Evolutionary conservation across 2,113 vertebrate species (phyloP).

Genomic region (Saccopteryx leptura): DNA sequence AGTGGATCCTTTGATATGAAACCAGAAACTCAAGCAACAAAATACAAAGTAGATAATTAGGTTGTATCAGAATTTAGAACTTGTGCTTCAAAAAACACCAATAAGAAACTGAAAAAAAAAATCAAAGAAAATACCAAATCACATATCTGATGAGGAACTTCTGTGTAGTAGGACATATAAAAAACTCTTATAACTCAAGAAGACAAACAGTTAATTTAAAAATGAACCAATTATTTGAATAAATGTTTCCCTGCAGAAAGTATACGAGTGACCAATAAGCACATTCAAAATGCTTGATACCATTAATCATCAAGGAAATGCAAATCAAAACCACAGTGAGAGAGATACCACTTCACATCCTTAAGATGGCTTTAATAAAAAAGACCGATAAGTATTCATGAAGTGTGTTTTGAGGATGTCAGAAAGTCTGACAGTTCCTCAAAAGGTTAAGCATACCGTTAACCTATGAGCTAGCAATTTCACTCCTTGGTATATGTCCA

Average conservation of each 20-base stretch:
- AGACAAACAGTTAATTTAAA: not conserved
- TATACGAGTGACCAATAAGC: not conserved
- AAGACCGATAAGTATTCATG: not conserved
- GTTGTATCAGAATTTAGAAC: not conserved
- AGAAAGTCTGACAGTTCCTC: not conserved
- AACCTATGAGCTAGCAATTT: not conserved
- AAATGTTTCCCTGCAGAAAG: not conserved
- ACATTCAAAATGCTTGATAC: not conserved
- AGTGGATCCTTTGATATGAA: not conserved
- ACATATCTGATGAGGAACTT: not conserved
- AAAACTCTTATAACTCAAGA: not conserved
- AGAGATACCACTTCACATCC: not conserved
- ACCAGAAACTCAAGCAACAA: not conserved
- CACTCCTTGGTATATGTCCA: not conserved
- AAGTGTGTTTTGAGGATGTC: not conserved
- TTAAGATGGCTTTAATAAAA: not conserved
- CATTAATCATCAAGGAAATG: not conserved
- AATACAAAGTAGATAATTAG: not conserved
- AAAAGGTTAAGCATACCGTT: not conserved
- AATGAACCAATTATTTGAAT: not conserved
- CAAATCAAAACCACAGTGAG: not conserved
- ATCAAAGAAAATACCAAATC: not conserved
- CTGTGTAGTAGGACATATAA: not conserved
- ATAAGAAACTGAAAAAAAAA: slow-evolving; percentile 28
- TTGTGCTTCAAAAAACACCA: not conserved